Conservation (phyloP, 2,888 invertebrate species). For the Abrostola tripartita region DNA sequence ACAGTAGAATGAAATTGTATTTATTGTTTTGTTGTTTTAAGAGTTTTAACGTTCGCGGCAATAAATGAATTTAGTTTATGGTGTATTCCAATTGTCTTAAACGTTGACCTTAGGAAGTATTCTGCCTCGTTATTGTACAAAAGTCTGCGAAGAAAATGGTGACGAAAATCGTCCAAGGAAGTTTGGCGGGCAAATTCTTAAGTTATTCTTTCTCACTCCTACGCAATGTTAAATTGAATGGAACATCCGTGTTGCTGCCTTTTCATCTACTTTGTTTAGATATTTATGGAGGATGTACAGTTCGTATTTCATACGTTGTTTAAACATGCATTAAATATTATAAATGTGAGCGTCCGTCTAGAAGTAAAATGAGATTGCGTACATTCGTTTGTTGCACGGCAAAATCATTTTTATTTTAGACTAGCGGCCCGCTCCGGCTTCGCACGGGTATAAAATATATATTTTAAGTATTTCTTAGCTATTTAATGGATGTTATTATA, state of each 20-base stretch:
- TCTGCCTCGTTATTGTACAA: too few species aligned
- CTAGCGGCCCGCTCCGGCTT: too few species aligned
- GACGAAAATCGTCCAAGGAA: not conserved
- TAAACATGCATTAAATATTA: slow-evolving; percentile 5
- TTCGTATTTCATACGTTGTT: slow-evolving; percentile 2
- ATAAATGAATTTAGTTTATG: too few species aligned
- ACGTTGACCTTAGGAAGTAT: too few species aligned
- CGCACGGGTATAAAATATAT: too few species aligned
- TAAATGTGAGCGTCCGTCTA: slow-evolving; percentile 4
- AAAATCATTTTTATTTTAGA: not conserved
- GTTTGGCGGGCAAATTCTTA: not conserved
- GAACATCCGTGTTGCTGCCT: slow-evolving; percentile 3
- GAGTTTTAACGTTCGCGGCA: too few species aligned
- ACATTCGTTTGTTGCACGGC: not conserved
- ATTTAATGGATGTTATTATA: too few species aligned
- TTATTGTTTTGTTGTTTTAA: too few species aligned
- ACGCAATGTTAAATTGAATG: not conserved
- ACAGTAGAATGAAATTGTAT: too few species aligned
- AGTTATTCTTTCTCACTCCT: slow-evolving; percentile 3
- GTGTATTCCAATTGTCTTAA: too few species aligned
- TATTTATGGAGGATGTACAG: slow-evolving; percentile 6
- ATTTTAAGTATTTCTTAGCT: too few species aligned
- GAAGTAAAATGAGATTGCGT: not conserved
- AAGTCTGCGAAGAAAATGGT: too few species aligned
- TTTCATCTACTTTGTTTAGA: slow-evolving; percentile 3